Evolutionary conservation across 2,113 vertebrate species (phyloP), one percentile per base, ranked within the genome.

Genomic region (Hippolais icterina): DNA sequence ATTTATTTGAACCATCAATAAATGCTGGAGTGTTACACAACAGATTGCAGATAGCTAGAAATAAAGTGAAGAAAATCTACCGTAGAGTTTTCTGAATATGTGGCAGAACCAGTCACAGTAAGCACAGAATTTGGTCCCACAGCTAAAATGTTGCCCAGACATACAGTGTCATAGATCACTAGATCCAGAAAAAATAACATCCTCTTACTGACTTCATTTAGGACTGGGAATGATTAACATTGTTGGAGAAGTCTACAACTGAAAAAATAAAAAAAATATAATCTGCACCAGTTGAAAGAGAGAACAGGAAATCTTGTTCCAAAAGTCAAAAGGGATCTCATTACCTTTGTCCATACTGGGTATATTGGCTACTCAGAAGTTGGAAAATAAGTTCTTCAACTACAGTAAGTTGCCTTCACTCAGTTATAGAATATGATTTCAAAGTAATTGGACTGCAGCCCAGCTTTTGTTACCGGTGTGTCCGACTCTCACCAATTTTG

Each of bases 1-100:
- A 19, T 79, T 87, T 56, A 78, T 78, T 89, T 89, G 71, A 87
- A 44, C 9, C 9, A 56, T 56, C 42, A 37, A 3, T 76, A 63
- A 35, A 69, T 33, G 18, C 15, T 68, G 17, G 19, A 69, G 4
- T 39, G 31, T 57, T 91, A 79, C 19, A 75, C 44, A 89, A 69
- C 71, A 94, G 61, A 89, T 42, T 89, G 47, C 24, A 94, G 39
- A 89, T 18, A 64, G 24, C 52, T 78, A 70, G 68, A 81, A 93
- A 78, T 12, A 52, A 12, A 87, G 21, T 3, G 8, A 93, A 69
- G 29, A 86, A 78, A 94, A 82, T 31, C 11, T 35, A 71, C 14
- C 3, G 0, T 7, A 47, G 27, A 63, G 6, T 64, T 75, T 79
- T 39, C 33, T 71, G 52, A 78, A 65, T 82, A 16, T 50, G 35